A percentile compares a stretch with the other conserved stretches of the same genome.
phyloP scores from a whole-genome alignment of 1,140 invertebrate genomes.

The Pseudomyrmex dendroicus region DNA sequence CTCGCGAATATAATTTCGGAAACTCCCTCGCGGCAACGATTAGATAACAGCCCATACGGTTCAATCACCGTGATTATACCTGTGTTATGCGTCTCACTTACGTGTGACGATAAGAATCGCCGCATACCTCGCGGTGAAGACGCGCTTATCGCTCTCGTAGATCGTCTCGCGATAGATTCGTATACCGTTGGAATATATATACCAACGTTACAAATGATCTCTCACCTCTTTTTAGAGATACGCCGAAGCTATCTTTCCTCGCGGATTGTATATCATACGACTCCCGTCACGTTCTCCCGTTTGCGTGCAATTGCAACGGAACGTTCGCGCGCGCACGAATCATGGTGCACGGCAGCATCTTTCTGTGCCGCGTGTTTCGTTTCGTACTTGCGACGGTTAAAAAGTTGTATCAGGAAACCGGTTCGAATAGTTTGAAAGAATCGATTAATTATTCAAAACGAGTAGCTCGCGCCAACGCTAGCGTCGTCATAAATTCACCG shows the following conservation, averaged over 20 bases:
- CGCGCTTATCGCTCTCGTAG: constrained; percentile 55
- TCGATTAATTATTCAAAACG: constrained; percentile 39
- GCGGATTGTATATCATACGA: neutral
- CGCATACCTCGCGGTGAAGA: constrained; percentile 32
- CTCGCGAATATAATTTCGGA: constrained; percentile 22
- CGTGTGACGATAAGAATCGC: constrained; percentile 64
- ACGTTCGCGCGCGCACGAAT: neutral
- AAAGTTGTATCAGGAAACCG: constrained; percentile 3
- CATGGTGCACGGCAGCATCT: neutral
- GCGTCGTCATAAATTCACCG: neutral
- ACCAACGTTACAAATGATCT: constrained; percentile 16
- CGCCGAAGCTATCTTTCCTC: neutral
- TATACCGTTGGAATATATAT: neutral
- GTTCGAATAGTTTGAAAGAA: neutral
- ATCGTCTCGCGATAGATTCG: constrained; percentile 36
- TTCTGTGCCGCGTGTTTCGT: neutral
- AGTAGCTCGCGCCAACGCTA: neutral
- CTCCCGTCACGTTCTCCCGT: neutral
- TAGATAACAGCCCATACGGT: constrained; percentile 34
- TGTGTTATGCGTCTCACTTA: constrained; percentile 56
- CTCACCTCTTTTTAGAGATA: neutral
- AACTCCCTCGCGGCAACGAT: constrained; percentile 11
- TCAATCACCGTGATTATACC: constrained; percentile 67
- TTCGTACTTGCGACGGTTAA: neutral
- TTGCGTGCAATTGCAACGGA: neutral